These are phyloP conservation scores for Stegastes partitus DNA, from an alignment of 2,113 vertebrate species.

Conservation along the genomic window DNA sequence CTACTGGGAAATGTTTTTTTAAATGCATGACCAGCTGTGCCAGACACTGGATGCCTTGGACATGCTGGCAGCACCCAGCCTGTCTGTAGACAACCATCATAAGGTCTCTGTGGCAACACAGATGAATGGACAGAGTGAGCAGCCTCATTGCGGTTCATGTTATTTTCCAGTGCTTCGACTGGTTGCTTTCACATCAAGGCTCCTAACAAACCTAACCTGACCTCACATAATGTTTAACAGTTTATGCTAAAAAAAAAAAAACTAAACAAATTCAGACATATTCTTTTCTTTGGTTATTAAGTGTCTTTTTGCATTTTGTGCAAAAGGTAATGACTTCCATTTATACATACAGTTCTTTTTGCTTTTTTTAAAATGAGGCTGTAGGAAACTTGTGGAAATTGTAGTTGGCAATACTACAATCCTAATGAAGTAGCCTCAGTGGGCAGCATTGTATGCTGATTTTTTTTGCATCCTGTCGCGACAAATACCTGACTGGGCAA, in stretches of 20 bases:
- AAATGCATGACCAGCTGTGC: slow-evolving; percentile 15
- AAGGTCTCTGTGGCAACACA: slow-evolving; percentile 17
- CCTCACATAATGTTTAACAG: too few species aligned
- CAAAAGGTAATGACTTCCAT: not conserved
- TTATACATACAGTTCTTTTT: not conserved
- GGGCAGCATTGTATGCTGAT: not conserved
- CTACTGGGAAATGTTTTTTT: not conserved
- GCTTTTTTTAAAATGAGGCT: not conserved
- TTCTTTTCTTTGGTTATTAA: too few species aligned
- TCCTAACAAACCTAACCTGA: not conserved
- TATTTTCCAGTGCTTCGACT: slow-evolving; percentile 46
- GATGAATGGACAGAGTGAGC: slow-evolving; percentile 49
- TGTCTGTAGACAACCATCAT: slow-evolving; percentile 19
- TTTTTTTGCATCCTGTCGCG: not conserved
- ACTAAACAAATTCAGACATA: too few species aligned
- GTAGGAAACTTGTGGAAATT: too few species aligned
- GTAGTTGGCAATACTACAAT: not conserved
- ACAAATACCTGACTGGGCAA: slow-evolving; percentile 9
- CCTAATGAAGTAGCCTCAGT: not conserved
- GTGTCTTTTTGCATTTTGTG: not conserved
- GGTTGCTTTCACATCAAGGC: slow-evolving; percentile 19
- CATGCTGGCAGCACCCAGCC: slow-evolving; percentile 29
- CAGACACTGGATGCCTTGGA: slow-evolving; percentile 28
- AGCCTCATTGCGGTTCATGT: slow-evolving; percentile 27
- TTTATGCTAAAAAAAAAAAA: too few species aligned